A percentile compares a stretch with the other conserved stretches of the same genome.
These are phyloP conservation scores for Clavelina lepadiformis DNA, from an alignment of 23 tunicate genomes.

Conservation along the genomic window DNA sequence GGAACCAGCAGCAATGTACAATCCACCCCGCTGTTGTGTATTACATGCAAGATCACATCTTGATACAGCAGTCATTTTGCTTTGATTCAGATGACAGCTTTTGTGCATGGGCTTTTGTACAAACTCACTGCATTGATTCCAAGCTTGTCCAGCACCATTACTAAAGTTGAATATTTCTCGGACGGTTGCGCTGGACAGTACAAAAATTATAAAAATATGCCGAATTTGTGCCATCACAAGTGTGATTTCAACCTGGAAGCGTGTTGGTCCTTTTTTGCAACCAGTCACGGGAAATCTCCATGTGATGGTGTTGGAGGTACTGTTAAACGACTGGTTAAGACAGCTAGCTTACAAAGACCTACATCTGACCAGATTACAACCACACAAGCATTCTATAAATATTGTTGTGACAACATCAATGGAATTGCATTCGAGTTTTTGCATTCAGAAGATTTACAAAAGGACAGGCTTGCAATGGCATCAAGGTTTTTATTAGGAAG, in stretches of 20 bases:
- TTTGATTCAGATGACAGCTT: too few relatives aligned
- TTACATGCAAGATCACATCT: too few relatives aligned
- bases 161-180: constrained; percentile 24
- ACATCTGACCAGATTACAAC: constrained; percentile 13
- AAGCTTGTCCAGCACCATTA: neutral
- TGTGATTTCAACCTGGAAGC: constrained; percentile 21
- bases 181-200: constrained; percentile 40
- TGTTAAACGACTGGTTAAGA: constrained; percentile 12
- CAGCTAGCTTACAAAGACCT: constrained; percentile 16
- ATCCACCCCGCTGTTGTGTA: too few relatives aligned
- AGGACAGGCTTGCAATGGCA: constrained; percentile 2
- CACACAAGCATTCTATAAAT: constrained; percentile 10
- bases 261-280: constrained; percentile 41
- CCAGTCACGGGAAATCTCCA: constrained; percentile 38
- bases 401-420: constrained; percentile 14
- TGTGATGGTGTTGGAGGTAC: constrained; percentile 14
- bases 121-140: too few relatives aligned
- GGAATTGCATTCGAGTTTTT: constrained; percentile 3
- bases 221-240: constrained; percentile 33
- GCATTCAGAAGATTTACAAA: constrained; percentile 13
- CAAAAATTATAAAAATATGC: constrained; percentile 26
- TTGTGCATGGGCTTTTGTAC: too few relatives aligned
- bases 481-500: constrained; percentile 17
- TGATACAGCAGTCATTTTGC: too few relatives aligned
- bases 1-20: too few relatives aligned